Evolutionary conservation across 2,888 invertebrate genomes (phyloP).

Genomic region (Agrenia bidenticulata): DNA sequence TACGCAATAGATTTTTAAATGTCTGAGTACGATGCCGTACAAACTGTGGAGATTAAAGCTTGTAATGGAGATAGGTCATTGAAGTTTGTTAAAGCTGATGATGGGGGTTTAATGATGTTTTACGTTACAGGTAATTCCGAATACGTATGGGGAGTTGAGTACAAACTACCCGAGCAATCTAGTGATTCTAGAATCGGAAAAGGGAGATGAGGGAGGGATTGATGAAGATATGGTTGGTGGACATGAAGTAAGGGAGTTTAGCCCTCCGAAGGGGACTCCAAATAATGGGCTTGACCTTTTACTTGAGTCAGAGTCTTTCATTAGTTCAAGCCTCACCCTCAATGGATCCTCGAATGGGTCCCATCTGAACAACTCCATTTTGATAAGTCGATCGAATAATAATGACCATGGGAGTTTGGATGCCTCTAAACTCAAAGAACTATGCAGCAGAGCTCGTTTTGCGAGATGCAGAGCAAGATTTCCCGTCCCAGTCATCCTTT

Average conservation of each 20-base stretch:
- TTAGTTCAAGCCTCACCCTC: conserved; percentile 1
- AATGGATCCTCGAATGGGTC: conserved; percentile 1
- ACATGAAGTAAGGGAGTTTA: not conserved
- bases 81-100: too few relatives aligned
- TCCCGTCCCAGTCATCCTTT: conserved; percentile 74
- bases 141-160: conserved; percentile 67
- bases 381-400: not conserved
- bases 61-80: not conserved
- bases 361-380: too few relatives aligned
- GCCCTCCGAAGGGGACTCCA: not conserved
- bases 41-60: not conserved
- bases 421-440: conserved; percentile 63
- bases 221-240: not conserved
- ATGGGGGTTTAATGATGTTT: not conserved
- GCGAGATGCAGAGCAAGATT: conserved; percentile 75
- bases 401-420: conserved; percentile 55
- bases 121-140: conserved; percentile 61
- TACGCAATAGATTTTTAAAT: too few relatives aligned
- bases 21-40: too few relatives aligned
- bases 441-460: conserved; percentile 68
- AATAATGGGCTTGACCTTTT: conserved; percentile 9
- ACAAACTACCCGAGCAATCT: conserved; percentile 71
- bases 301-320: conserved; percentile 14
- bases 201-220: conserved; percentile 5
- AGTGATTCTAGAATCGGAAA: conserved; percentile 62